Evolutionary conservation across 2,113 vertebrate species (phyloP), one percentile per base, ranked within the genome.

Genomic region (Pterocles gutturalis): DNA sequence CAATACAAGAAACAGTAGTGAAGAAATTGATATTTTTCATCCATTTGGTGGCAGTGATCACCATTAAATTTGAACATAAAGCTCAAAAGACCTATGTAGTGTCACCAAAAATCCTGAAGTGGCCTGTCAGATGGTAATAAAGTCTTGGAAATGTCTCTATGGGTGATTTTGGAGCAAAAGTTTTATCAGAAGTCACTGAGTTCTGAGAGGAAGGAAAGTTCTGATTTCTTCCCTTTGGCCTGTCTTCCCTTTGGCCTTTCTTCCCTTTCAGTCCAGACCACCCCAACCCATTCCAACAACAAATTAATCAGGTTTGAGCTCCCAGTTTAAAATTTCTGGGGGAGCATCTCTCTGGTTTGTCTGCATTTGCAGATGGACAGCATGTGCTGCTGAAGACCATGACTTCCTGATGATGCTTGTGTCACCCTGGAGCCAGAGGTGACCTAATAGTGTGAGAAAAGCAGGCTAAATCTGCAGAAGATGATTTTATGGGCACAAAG

Each of bases 11-110:
- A 93, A 90, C 60, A 2, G 34, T 93, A 70, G 85, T 84, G 79
- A 67, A 95, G 87, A 83, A 92, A 88, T 60, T 73, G 78, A 41
- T 71, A 90, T 93, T 95, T 93, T 87, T 89, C 77, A 95, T 78
- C 78, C 73, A 71, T 87, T 85, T 84, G 88, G 78, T 82, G 90
- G 66, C 79, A 83, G 82, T 66, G 87, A 79, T 85, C 82, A 84
- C 81, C 65, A 54, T 66, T 94, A 79, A 55, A 95, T 90, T 76
- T 75, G 66, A 93, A 93, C 88, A 62, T 84, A 91, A 94, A 93
- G 57, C 87, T 91, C 82, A 76, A 79, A 89, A 93, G 70, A 91
- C 65, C 82, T 13, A 16, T 48, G 85, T 82, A 91, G 73, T 82
- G 58, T 79, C 94, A 84, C 94, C 94, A 90, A 94, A 93, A 75